Percentiles rank a stretch among this genome's conserved stretches.
These are phyloP conservation scores for Scolopax mira DNA, from an alignment of 2,113 vertebrate species.

Conservation along the genomic window DNA sequence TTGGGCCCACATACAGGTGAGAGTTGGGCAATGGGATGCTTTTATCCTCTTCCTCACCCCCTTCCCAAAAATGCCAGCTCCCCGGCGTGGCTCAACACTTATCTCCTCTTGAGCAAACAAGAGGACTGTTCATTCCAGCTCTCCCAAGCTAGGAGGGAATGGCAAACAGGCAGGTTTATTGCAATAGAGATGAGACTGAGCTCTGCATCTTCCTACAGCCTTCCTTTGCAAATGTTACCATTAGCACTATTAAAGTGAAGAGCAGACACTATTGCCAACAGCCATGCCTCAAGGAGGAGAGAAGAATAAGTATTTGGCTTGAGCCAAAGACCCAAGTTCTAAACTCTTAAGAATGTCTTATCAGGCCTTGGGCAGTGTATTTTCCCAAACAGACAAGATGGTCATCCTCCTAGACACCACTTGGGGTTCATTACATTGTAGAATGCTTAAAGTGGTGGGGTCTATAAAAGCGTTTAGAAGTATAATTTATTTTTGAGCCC, in stretches of 20 bases:
- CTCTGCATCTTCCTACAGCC: not conserved
- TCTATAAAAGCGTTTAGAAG: not conserved
- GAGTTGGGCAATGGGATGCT: not conserved
- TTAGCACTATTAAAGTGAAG: not conserved
- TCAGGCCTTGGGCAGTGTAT: accelerated
- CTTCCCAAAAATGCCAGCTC: not conserved
- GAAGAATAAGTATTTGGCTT: not conserved
- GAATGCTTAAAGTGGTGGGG: not conserved
- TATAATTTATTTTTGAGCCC: not conserved
- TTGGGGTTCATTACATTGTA: not conserved
- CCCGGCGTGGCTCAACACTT: not conserved
- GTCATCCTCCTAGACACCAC: not conserved
- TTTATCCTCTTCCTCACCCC: not conserved
- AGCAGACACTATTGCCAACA: not conserved
- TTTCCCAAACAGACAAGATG: not conserved
- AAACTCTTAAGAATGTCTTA: not conserved
- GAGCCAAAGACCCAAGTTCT: not conserved
- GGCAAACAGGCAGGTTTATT: not conserved
- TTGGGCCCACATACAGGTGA: slow-evolving; percentile 88
- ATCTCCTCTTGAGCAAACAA: not conserved
- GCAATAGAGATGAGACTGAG: not conserved
- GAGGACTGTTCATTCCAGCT: not conserved
- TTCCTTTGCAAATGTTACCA: not conserved
- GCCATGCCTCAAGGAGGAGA: not conserved
- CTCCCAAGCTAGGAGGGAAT: not conserved